Conservation (phyloP, 2,888 invertebrate species). For the Pyrochroa serraticornis region DNA sequence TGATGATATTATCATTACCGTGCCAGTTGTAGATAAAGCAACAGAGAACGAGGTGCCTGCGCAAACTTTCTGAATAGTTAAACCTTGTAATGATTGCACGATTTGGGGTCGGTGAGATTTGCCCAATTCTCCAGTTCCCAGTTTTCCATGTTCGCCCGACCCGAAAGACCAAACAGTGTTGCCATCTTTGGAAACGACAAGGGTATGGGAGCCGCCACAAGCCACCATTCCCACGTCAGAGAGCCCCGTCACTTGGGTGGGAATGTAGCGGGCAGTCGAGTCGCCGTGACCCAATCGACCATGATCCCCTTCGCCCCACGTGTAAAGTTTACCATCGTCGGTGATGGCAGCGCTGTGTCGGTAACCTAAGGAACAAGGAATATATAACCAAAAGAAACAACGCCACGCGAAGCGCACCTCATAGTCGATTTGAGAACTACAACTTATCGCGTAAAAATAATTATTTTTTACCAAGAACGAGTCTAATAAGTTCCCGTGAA, state of each 20-base stretch:
- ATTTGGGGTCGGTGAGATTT: constrained; percentile 64
- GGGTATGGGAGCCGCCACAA: constrained; percentile 63
- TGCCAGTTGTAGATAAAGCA: constrained; percentile 61
- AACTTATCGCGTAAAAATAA: too few relatives aligned
- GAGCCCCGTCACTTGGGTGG: constrained; percentile 65
- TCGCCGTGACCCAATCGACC: constrained; percentile 68
- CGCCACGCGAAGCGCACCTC: too few relatives aligned
- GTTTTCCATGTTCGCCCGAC: constrained; percentile 63
- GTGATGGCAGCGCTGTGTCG: constrained; percentile 65
- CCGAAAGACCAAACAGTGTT: constrained; percentile 66
- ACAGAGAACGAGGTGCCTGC: constrained; percentile 63
- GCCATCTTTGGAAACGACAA: constrained; percentile 62
- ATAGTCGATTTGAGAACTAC: too few relatives aligned
- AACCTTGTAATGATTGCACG: constrained; percentile 64
- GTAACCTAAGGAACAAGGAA: constrained; percentile 54
- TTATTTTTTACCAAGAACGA: too few relatives aligned
- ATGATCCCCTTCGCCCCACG: constrained; percentile 66
- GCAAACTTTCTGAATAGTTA: constrained; percentile 63
- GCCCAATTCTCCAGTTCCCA: constrained; percentile 57
- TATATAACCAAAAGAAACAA: too few relatives aligned
- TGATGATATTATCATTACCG: constrained; percentile 48
- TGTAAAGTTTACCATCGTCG: constrained; percentile 62
- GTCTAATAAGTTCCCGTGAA: too few relatives aligned
- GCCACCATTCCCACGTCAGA: constrained; percentile 64
- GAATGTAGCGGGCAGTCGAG: constrained; percentile 62